phyloP scores from a whole-genome alignment of 2,888 invertebrate species.

The Rutpela maculata region DNA sequence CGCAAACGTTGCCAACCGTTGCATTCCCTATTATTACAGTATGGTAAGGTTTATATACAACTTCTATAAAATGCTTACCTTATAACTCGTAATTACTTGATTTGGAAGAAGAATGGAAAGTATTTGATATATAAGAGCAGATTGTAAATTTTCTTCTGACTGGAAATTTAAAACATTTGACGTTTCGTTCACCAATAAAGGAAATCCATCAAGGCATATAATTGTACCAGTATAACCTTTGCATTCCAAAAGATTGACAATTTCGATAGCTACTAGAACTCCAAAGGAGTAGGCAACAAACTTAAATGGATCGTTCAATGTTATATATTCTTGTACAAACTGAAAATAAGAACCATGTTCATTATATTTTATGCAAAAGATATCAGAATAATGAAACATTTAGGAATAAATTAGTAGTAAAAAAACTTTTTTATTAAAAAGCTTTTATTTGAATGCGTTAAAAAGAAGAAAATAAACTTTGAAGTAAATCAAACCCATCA shows the following conservation, averaged over 20 bases:
- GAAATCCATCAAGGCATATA: constrained; percentile 88
- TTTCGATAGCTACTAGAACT: constrained; percentile 84
- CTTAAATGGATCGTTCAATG: background rate
- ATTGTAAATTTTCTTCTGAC: constrained; percentile 76
- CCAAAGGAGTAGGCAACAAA: constrained; percentile 90
- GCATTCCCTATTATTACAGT: too few relatives aligned
- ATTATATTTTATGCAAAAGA: too few relatives aligned
- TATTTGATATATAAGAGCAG: constrained; percentile 74
- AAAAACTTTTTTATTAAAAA: too few relatives aligned
- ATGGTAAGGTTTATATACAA: too few relatives aligned
- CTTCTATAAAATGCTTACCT: background rate
- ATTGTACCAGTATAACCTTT: constrained; percentile 80
- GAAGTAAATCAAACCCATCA: too few relatives aligned
- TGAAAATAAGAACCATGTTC: background rate
- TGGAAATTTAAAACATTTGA: constrained; percentile 72
- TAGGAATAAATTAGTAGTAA: too few relatives aligned
- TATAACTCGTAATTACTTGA: constrained; percentile 25
- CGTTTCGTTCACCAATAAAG: constrained; percentile 78
- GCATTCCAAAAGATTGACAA: constrained; percentile 83
- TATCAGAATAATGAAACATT: too few relatives aligned
- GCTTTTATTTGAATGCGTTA: too few relatives aligned
- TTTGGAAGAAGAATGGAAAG: constrained; percentile 66
- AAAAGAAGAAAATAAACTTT: too few relatives aligned
- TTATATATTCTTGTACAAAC: background rate
- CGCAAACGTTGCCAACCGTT: too few relatives aligned